These are phyloP conservation scores for Lasioglossum zephyrum DNA, from an alignment of 2,888 invertebrate species.

Conservation along the genomic window DNA sequence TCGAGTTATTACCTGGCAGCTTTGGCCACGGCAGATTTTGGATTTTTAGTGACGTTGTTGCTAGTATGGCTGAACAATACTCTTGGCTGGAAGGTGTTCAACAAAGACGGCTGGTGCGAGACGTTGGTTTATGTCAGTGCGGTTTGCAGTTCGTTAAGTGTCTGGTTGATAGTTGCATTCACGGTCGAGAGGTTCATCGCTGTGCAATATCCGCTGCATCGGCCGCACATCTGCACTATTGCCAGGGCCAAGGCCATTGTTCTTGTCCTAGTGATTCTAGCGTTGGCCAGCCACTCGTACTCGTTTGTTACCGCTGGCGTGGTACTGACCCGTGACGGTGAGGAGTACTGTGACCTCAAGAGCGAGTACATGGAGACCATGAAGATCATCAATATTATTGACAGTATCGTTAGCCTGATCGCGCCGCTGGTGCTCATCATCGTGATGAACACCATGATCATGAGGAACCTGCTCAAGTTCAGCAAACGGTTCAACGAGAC, in stretches of 20 bases:
- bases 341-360: slow-evolving; percentile 85
- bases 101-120: slow-evolving; percentile 87
- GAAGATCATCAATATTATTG: slow-evolving; percentile 86
- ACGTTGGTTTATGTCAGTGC: slow-evolving; percentile 85
- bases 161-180: slow-evolving; percentile 90
- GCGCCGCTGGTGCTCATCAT: slow-evolving; percentile 87
- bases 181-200: slow-evolving; percentile 90
- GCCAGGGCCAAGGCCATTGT: slow-evolving; percentile 86
- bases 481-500: slow-evolving; percentile 83
- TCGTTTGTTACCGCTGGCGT: slow-evolving; percentile 85
- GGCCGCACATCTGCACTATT: slow-evolving; percentile 87
- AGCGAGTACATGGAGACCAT: slow-evolving; percentile 85
- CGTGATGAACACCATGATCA: slow-evolving; percentile 88
- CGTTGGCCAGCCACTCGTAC: slow-evolving; percentile 84
- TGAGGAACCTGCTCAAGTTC: slow-evolving; percentile 85
- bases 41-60: slow-evolving; percentile 86
- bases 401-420: slow-evolving; percentile 87
- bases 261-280: slow-evolving; percentile 82
- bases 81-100: slow-evolving; percentile 85
- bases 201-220: slow-evolving; percentile 87
- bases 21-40: slow-evolving; percentile 87
- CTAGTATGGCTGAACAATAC: slow-evolving; percentile 86
- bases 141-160: slow-evolving; percentile 88
- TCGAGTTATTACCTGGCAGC: slow-evolving; percentile 88
- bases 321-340: slow-evolving; percentile 75